A percentile compares a stretch with the other conserved stretches of the same genome.
Conservation (phyloP, 2,113 vertebrate genomes). For the Gambusia holbrooki region DNA sequence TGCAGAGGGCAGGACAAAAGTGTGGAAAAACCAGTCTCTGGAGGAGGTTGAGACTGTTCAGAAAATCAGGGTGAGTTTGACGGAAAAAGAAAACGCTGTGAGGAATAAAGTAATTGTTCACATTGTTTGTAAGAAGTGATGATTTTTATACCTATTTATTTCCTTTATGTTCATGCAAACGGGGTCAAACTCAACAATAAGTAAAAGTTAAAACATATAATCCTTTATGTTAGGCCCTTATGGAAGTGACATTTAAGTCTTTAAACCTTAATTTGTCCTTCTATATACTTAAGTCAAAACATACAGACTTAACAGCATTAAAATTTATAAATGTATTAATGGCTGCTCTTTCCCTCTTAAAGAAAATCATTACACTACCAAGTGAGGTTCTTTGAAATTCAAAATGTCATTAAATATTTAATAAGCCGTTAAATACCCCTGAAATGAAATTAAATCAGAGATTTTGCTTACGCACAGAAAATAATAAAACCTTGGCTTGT, state of each 20-base stretch:
- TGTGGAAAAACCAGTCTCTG: conserved; percentile 25
- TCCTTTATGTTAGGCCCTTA: neutral
- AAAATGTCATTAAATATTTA: too few species aligned
- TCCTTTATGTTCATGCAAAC: neutral
- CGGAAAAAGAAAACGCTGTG: neutral
- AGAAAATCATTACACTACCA: too few species aligned
- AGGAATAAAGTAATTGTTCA: conserved; percentile 2
- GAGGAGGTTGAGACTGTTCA: conserved; percentile 2
- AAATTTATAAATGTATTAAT: too few species aligned
- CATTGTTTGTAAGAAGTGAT: neutral
- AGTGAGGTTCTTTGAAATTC: too few species aligned
- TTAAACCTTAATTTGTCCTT: too few species aligned
- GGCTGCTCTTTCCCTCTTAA: too few species aligned
- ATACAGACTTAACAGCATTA: too few species aligned
- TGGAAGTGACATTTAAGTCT: neutral
- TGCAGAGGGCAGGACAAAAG: conserved; percentile 44
- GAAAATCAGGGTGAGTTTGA: neutral
- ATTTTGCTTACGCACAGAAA: too few species aligned
- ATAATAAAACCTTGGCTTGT: too few species aligned
- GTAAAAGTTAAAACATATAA: neutral
- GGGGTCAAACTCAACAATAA: neutral
- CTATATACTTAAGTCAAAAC: too few species aligned
- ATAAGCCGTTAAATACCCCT: too few species aligned
- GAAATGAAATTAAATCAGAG: too few species aligned
- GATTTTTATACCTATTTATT: neutral